Evolutionary conservation across 2,888 invertebrate species (phyloP).

Genomic region (Leucophenga montana): DNA sequence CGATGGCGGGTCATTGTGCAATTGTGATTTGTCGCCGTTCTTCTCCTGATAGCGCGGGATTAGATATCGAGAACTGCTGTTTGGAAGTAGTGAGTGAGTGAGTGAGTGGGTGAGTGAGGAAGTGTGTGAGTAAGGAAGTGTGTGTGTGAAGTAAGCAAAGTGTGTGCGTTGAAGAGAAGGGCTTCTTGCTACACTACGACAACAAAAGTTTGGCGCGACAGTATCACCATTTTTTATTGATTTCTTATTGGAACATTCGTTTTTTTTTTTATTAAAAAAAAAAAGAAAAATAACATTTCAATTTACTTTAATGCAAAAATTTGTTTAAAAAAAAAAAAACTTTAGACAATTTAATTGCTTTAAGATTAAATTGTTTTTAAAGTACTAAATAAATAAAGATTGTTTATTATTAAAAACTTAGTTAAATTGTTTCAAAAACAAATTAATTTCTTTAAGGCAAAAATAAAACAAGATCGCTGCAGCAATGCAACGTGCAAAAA

Average conservation of each 20-base stretch:
- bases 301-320: conserved; percentile 47
- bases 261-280: conserved; percentile 18
- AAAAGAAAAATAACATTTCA: conserved; percentile 6
- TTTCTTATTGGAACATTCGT: conserved; percentile 12
- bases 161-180: neutral
- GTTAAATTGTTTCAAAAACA: conserved; percentile 53
- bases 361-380: conserved; percentile 37
- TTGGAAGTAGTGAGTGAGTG: too few relatives aligned
- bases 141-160: too few relatives aligned
- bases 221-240: conserved; percentile 8
- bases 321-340: neutral
- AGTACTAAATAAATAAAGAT: conserved; percentile 22
- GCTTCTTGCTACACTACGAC: neutral
- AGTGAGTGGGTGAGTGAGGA: too few relatives aligned
- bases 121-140: too few relatives aligned
- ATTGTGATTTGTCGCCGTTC: conserved; percentile 81
- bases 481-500: conserved; percentile 12
- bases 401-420: conserved; percentile 46
- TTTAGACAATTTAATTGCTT: conserved; percentile 30
- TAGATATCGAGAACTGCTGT: neutral
- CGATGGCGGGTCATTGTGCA: conserved; percentile 84
- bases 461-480: conserved; percentile 15
- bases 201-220: conserved; percentile 31
- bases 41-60: conserved; percentile 40
- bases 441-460: conserved; percentile 35